These are phyloP conservation scores for Ondatra zibethicus DNA, from an alignment of 2,113 vertebrate species.

Conservation along the genomic window DNA sequence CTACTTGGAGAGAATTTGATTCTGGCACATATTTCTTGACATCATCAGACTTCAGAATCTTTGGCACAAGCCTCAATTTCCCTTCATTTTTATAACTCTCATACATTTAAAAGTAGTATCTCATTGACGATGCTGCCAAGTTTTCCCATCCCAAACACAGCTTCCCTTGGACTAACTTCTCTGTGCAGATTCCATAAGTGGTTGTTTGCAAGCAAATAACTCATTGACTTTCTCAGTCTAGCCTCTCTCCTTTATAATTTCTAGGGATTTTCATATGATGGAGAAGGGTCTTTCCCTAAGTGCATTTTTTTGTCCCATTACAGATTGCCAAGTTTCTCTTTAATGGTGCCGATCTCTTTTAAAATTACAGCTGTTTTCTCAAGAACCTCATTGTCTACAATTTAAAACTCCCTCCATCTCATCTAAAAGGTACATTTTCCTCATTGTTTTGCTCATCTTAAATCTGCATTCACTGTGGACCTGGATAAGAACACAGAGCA, in stretches of 20 bases:
- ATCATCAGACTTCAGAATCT: neutral
- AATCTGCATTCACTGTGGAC: too few species aligned
- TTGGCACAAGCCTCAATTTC: neutral
- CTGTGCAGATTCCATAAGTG: neutral
- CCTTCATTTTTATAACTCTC: neutral
- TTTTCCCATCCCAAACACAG: neutral
- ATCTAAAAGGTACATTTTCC: too few species aligned
- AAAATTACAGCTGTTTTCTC: neutral
- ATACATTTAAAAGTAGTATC: neutral
- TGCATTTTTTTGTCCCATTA: neutral
- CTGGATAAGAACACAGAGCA: neutral
- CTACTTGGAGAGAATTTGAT: neutral
- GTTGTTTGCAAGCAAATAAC: neutral
- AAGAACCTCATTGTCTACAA: neutral
- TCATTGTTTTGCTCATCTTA: neutral
- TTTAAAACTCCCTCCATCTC: neutral
- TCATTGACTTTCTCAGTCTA: neutral
- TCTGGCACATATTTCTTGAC: neutral
- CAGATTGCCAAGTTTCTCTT: neutral
- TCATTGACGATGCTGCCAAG: neutral
- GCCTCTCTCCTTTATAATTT: neutral
- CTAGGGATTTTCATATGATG: neutral
- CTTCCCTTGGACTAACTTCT: neutral
- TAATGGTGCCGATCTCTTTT: neutral
- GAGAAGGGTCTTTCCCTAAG: neutral